These are phyloP conservation scores for Sphaerophoria taeniata DNA, from an alignment of 2,888 invertebrate genomes.

Conservation along the genomic window DNA sequence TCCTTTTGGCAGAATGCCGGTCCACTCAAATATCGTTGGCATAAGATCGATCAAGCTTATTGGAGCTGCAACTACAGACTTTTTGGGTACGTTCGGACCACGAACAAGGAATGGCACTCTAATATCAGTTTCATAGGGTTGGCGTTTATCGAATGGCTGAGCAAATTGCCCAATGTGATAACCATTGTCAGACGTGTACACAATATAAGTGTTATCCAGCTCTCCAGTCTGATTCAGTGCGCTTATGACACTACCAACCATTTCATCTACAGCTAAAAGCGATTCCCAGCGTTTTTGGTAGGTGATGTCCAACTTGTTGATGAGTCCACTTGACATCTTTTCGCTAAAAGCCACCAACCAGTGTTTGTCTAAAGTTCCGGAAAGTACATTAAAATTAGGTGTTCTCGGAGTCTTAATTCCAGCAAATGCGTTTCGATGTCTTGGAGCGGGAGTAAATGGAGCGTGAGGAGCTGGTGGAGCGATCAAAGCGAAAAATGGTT, in stretches of 20 bases:
- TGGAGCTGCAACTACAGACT: constrained; percentile 84
- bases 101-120: constrained; percentile 91
- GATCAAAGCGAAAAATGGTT: constrained; percentile 91
- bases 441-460: constrained; percentile 91
- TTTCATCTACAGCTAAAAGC: constrained; percentile 93
- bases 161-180: constrained; percentile 96
- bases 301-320: constrained; percentile 87
- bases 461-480: constrained; percentile 94
- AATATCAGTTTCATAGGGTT: constrained; percentile 95
- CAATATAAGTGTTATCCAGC: constrained; percentile 90
- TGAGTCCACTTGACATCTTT: constrained; percentile 85
- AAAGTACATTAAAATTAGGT: constrained; percentile 87
- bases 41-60: constrained; percentile 92
- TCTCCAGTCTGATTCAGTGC: constrained; percentile 84
- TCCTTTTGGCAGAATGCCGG: constrained; percentile 83
- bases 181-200: constrained; percentile 95
- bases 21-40: constrained; percentile 91
- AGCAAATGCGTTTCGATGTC: constrained; percentile 87
- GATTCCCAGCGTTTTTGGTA: constrained; percentile 91
- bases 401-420: constrained; percentile 86
- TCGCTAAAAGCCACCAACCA: constrained; percentile 88
- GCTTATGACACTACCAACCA: constrained; percentile 87
- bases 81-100: constrained; percentile 86
- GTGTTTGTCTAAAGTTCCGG: constrained; percentile 87
- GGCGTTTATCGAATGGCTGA: constrained; percentile 94